Conservation (phyloP, 2,797 vertebrate genomes). For the Epinephelus awoara region DNA sequence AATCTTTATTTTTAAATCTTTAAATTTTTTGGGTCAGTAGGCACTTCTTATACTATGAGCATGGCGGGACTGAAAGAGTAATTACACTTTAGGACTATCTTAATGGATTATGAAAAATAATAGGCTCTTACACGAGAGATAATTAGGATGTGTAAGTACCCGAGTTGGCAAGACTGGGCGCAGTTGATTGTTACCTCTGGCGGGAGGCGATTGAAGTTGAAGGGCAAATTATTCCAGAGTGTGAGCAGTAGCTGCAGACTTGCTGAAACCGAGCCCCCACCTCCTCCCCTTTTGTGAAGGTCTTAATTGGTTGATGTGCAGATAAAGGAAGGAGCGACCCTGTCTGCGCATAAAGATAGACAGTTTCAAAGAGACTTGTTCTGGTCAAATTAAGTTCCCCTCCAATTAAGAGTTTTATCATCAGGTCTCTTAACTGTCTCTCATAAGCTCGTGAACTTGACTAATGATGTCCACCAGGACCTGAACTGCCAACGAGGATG, state of each 20-base stretch:
- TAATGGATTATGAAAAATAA: slow-evolving; percentile 72
- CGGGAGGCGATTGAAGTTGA: slow-evolving; percentile 39
- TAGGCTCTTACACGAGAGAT: slow-evolving; percentile 64
- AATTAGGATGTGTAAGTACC: slow-evolving; percentile 60
- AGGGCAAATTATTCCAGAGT: slow-evolving; percentile 53
- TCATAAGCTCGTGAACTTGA: slow-evolving; percentile 43
- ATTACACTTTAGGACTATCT: slow-evolving; percentile 66
- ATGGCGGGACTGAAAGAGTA: slow-evolving; percentile 53
- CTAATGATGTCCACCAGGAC: slow-evolving; percentile 67
- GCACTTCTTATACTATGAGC: slow-evolving; percentile 12
- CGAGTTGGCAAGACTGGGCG: slow-evolving; percentile 37
- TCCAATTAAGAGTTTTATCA: slow-evolving; percentile 61
- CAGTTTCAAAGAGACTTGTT: slow-evolving; percentile 38
- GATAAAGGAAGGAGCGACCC: slow-evolving; percentile 35
- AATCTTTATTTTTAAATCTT: slow-evolving; percentile 15
- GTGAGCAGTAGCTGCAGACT: slow-evolving; percentile 36
- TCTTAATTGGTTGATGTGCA: slow-evolving; percentile 70
- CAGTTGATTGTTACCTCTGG: slow-evolving; percentile 55
- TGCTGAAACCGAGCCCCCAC: slow-evolving; percentile 12
- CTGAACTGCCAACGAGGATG: not conserved
- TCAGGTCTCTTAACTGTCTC: slow-evolving; percentile 32
- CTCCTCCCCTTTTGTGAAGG: slow-evolving; percentile 22
- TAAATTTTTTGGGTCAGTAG: slow-evolving; percentile 17
- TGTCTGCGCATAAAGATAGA: not conserved
- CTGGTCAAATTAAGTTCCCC: slow-evolving; percentile 52